phyloP scores from a whole-genome alignment of 2,113 vertebrate genomes.

The Pelodiscus sinensis region DNA sequence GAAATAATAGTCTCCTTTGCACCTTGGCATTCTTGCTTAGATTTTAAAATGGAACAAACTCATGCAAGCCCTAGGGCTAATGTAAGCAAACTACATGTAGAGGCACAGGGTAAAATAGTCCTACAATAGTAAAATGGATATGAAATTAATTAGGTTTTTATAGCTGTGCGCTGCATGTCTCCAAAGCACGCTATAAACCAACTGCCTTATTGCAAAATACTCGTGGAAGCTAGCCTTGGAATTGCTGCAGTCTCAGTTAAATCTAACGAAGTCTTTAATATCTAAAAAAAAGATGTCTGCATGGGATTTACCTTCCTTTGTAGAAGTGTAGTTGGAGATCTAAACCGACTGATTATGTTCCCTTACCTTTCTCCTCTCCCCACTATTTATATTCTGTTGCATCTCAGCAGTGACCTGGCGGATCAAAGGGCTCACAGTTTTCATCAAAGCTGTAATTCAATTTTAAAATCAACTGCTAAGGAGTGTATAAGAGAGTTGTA shows the following conservation, averaged over 20 bases:
- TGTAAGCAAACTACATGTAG: not conserved
- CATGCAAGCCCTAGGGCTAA: not conserved
- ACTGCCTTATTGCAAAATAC: not conserved
- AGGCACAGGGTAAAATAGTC: not conserved
- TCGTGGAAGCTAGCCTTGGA: not conserved
- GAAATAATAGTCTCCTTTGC: not conserved
- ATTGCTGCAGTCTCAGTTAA: not conserved
- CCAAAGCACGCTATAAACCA: not conserved
- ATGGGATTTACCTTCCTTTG: not conserved
- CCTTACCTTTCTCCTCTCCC: not conserved
- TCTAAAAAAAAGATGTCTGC: not conserved
- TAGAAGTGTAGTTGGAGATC: not conserved
- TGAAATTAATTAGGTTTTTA: not conserved
- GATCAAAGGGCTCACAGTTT: not conserved
- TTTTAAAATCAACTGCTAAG: constrained; percentile 30
- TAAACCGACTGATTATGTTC: not conserved
- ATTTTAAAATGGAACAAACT: not conserved
- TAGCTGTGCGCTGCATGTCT: not conserved
- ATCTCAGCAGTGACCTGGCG: not conserved
- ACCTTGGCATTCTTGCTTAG: not conserved
- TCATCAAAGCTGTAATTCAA: constrained; percentile 14
- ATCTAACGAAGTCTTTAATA: not conserved
- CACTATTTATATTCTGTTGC: constrained; percentile 11
- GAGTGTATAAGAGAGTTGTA: not conserved
- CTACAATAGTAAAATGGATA: not conserved